Conservation (phyloP, 2,113 vertebrate genomes). For the Ceyx cyanopectus region DNA sequence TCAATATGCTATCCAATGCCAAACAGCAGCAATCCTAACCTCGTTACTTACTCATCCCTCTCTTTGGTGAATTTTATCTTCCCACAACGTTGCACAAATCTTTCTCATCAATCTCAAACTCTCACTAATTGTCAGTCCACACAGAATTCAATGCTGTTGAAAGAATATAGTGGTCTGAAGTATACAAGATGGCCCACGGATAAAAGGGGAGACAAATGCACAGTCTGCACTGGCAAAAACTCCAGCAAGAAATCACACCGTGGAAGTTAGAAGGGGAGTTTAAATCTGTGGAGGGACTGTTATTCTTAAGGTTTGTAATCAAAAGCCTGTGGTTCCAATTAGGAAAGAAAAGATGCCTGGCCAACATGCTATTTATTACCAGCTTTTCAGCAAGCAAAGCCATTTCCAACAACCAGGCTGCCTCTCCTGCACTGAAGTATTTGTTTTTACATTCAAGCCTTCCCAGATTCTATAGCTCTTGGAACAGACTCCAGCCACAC, state of each 20-base stretch:
- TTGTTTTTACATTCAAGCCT: conserved; percentile 76
- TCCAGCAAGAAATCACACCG: background rate
- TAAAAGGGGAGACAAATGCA: background rate
- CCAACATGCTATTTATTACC: conserved; percentile 68
- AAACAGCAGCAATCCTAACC: background rate
- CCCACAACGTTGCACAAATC: background rate
- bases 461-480: conserved; percentile 60
- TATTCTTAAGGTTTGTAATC: conserved; percentile 52
- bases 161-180: background rate
- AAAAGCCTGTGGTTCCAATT: conserved; percentile 72
- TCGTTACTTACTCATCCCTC: background rate
- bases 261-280: background rate
- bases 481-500: conserved; percentile 53
- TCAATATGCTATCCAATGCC: background rate
- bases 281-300: conserved; percentile 24
- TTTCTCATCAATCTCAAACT: background rate
- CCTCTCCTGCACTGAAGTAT: conserved; percentile 68
- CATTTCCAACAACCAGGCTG: conserved; percentile 63
- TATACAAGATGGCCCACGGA: background rate
- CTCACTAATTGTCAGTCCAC: background rate
- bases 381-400: conserved; percentile 72
- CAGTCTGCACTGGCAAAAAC: background rate
- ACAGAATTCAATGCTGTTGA: background rate
- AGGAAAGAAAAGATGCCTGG: conserved; percentile 63
- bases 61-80: background rate